Percentiles rank a stretch among this genome's conserved stretches.
phyloP scores from a whole-genome alignment of 2,888 invertebrate genomes.

The Zhengitettix transpicula region DNA sequence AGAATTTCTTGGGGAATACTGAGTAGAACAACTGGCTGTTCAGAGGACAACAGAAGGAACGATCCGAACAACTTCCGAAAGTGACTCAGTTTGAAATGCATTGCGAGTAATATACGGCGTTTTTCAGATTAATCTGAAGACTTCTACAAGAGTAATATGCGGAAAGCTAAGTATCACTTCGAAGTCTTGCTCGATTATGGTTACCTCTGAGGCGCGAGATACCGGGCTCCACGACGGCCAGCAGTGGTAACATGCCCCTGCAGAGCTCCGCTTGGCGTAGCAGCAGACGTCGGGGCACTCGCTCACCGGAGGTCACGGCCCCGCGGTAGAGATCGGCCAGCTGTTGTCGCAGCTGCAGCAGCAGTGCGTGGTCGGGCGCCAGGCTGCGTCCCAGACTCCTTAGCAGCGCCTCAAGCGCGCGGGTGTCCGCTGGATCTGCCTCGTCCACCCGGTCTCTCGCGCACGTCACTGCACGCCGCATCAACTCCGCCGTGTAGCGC shows the following conservation, averaged over 20 bases:
- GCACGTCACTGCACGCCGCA: constrained; percentile 29
- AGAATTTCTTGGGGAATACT: too few relatives aligned
- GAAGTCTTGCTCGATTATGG: too few relatives aligned
- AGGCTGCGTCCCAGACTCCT: constrained; percentile 36
- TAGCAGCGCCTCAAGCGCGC: constrained; percentile 25
- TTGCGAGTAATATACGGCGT: too few relatives aligned
- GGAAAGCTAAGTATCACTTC: too few relatives aligned
- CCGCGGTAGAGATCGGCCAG: constrained; percentile 35
- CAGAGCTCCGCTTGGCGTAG: constrained; percentile 48
- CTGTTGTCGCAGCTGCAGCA: constrained; percentile 52
- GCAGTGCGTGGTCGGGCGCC: constrained; percentile 47
- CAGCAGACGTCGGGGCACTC: constrained; percentile 33
- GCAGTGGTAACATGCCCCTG: constrained; percentile 41
- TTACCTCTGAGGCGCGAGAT: constrained; percentile 49
- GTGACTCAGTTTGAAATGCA: too few relatives aligned
- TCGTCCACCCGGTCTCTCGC: constrained; percentile 25
- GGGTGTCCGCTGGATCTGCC: constrained; percentile 29
- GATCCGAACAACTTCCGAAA: too few relatives aligned
- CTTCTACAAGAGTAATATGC: too few relatives aligned
- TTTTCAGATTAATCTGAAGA: too few relatives aligned
- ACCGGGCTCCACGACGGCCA: constrained; percentile 52
- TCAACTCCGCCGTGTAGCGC: constrained; percentile 24
- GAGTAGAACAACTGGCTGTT: too few relatives aligned
- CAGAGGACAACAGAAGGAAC: too few relatives aligned
- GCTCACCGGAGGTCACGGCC: constrained; percentile 17